Evolutionary conservation across 2,797 vertebrate genomes (phyloP).

Genomic region (Microctenopoma stevenorrisi): DNA sequence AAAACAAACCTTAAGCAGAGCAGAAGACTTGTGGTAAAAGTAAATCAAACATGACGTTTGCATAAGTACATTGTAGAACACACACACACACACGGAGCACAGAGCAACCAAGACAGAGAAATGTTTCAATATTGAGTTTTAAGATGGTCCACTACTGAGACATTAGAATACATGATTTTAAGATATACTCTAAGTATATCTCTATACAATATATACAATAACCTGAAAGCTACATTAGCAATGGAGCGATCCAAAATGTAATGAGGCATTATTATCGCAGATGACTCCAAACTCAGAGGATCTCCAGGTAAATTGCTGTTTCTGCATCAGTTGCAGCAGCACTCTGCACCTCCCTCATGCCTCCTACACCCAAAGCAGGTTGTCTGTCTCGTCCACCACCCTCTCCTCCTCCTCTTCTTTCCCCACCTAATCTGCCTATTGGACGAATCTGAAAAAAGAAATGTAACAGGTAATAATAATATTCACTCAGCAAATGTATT

Average conservation of each 20-base stretch:
- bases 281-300: slow-evolving; percentile 68
- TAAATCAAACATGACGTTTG: slow-evolving; percentile 3
- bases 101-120: slow-evolving; percentile 14
- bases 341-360: slow-evolving; percentile 49
- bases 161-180: background rate
- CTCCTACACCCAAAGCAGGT: slow-evolving; percentile 38
- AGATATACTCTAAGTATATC: background rate
- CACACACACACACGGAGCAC: slow-evolving; percentile 11
- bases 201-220: slow-evolving; percentile 33
- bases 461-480: background rate
- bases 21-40: background rate
- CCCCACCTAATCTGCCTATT: slow-evolving; percentile 73
- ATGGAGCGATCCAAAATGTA: slow-evolving; percentile 1
- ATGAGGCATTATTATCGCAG: slow-evolving; percentile 2
- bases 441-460: slow-evolving; percentile 62
- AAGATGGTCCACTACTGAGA: background rate
- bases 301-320: slow-evolving; percentile 81
- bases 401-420: slow-evolving; percentile 58
- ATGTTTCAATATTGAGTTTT: slow-evolving; percentile 5
- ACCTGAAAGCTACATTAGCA: background rate
- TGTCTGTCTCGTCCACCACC: slow-evolving; percentile 39
- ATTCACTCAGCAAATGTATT: background rate
- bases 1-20: no score
- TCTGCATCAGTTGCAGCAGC: slow-evolving; percentile 66
- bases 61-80: background rate